These are phyloP conservation scores for Graphium colonna DNA, from an alignment of 2,888 invertebrate genomes.

Conservation along the genomic window DNA sequence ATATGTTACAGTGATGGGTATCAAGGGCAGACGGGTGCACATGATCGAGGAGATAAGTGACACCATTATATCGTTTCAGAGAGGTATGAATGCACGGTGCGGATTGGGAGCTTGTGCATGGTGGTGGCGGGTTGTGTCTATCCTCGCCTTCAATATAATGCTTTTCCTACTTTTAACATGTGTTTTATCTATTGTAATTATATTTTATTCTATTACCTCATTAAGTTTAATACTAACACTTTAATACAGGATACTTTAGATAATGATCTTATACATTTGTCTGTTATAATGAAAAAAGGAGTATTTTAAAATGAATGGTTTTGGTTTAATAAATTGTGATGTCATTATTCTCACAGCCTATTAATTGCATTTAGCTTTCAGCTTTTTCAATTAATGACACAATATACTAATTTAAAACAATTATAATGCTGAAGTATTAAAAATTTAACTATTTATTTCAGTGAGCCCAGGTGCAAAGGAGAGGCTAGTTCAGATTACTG, in stretches of 20 bases:
- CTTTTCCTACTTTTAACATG: constrained; percentile 28
- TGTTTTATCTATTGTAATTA: constrained; percentile 17
- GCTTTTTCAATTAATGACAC: constrained; percentile 42
- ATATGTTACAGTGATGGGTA: constrained; percentile 94
- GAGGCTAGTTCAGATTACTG: constrained; percentile 96
- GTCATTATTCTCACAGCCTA: constrained; percentile 32
- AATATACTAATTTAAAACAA: constrained; percentile 21
- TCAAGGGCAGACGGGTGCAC: constrained; percentile 98
- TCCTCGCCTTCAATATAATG: constrained; percentile 31
- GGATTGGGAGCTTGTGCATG: constrained; percentile 60
- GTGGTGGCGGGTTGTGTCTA: constrained; percentile 57
- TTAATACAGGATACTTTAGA: not conserved
- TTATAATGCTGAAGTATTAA: not conserved
- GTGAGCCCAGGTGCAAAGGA: constrained; percentile 97
- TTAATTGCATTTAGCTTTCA: constrained; percentile 55
- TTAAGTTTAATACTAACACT: not conserved
- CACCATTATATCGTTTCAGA: constrained; percentile 99
- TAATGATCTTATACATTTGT: not conserved
- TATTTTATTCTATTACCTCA: not conserved
- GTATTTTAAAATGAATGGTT: not conserved
- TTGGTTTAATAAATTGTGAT: not conserved
- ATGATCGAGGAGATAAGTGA: constrained; percentile 99
- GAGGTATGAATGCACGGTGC: constrained; percentile 88
- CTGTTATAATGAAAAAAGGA: not conserved
- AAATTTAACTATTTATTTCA: constrained; percentile 69